A percentile compares a stretch with the other conserved stretches of the same genome.
These are phyloP conservation scores for Zoanthus sansibaricus DNA, from an alignment of 92 coral and sea anemone genomes.

Conservation along the genomic window DNA sequence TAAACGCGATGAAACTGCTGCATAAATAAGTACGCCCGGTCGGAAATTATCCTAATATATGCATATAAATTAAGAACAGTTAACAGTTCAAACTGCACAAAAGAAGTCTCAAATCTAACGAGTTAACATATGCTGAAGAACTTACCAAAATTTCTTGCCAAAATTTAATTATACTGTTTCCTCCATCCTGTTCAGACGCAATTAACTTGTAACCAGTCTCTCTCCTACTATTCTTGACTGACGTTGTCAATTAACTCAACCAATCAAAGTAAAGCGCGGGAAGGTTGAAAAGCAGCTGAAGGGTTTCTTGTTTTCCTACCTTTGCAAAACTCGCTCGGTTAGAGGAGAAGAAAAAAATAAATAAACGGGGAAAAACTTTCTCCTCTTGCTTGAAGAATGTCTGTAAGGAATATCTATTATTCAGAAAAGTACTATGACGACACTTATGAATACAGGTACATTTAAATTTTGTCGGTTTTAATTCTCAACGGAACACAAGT, in stretches of 20 bases:
- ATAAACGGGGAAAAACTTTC: neutral
- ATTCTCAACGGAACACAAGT: neutral
- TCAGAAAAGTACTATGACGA: slow-evolving; percentile 91
- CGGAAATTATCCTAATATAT: neutral
- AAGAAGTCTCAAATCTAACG: no score
- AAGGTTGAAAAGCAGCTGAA: slow-evolving; percentile 22
- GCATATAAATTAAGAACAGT: neutral
- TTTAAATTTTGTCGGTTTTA: neutral
- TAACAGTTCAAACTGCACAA: no score
- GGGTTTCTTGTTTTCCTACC: no score
- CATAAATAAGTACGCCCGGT: no score
- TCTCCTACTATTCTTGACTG: slow-evolving; percentile 8
- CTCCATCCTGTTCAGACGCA: no score
- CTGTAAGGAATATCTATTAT: slow-evolving; percentile 83
- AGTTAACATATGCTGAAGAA: neutral
- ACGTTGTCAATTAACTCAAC: slow-evolving; percentile 12
- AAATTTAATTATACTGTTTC: no score
- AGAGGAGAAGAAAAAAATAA: neutral
- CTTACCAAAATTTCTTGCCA: neutral
- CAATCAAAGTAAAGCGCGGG: slow-evolving; percentile 47
- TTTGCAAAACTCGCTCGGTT: neutral
- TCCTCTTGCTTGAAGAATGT: slow-evolving; percentile 54
- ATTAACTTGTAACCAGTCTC: neutral
- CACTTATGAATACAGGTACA: slow-evolving; percentile 83
- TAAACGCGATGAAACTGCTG: no score